Conservation (phyloP, 2,113 vertebrate species). For the Hyperoodon ampullatus region DNA sequence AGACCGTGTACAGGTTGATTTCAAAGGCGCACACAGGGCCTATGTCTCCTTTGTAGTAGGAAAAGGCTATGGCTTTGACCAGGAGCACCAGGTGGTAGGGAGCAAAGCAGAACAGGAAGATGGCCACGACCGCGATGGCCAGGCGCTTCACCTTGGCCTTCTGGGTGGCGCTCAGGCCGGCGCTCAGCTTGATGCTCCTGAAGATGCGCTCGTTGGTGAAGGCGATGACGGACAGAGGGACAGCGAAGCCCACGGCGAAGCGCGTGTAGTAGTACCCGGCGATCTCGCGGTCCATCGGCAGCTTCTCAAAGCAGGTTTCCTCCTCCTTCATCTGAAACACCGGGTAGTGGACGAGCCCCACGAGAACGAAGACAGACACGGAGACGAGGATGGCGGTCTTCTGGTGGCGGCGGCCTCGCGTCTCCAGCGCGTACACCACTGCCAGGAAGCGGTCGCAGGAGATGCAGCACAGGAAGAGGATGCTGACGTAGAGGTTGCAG, state of each 20-base stretch:
- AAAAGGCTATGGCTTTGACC: conserved; percentile 81
- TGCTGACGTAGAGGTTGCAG: conserved; percentile 97
- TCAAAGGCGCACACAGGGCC: conserved; percentile 80
- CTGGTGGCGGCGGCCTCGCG: conserved; percentile 81
- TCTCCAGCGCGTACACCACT: conserved; percentile 87
- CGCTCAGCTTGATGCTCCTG: conserved; percentile 74
- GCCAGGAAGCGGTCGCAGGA: conserved; percentile 92
- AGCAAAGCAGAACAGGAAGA: conserved; percentile 92
- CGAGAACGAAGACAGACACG: conserved; percentile 56
- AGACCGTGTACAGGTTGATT: conserved; percentile 81
- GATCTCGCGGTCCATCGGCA: conserved; percentile 51
- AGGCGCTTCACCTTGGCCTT: conserved; percentile 87
- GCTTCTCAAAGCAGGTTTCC: conserved; percentile 88
- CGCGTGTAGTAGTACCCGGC: conserved; percentile 84
- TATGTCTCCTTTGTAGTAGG: conserved; percentile 9
- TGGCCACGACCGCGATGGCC: conserved; percentile 84
- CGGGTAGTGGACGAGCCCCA: conserved; percentile 80
- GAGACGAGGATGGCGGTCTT: conserved; percentile 74
- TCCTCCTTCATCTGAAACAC: conserved; percentile 80
- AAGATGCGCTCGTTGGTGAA: conserved; percentile 88
- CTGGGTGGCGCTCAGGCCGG: conserved; percentile 69
- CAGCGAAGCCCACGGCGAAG: conserved; percentile 86
- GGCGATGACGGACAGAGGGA: conserved; percentile 86
- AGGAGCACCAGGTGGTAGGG: conserved; percentile 92
- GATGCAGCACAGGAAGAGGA: conserved; percentile 92